A percentile compares a stretch with the other conserved stretches of the same genome.
Evolutionary conservation across 2,888 invertebrate genomes (phyloP).

Genomic region (Ectobius pallidus): DNA sequence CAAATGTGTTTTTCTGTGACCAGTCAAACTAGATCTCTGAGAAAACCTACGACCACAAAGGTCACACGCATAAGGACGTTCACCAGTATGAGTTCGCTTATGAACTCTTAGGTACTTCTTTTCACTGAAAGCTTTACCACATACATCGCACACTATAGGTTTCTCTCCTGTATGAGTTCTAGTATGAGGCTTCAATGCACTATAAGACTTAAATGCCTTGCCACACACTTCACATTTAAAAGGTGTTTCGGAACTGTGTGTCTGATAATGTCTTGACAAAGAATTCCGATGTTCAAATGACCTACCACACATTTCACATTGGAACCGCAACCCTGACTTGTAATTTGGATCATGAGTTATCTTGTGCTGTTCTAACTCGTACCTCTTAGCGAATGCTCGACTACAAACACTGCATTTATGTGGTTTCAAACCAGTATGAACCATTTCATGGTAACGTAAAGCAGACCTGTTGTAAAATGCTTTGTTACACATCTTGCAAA

Average conservation of each 20-base stretch:
- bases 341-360: conserved; percentile 31
- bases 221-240: conserved; percentile 44
- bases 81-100: conserved; percentile 58
- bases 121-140: conserved; percentile 55
- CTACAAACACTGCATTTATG: conserved; percentile 36
- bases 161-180: conserved; percentile 33
- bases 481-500: conserved; percentile 49
- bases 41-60: conserved; percentile 56
- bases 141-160: conserved; percentile 50
- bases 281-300: conserved; percentile 46
- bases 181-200: conserved; percentile 33
- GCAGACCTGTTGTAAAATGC: conserved; percentile 50
- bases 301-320: conserved; percentile 42
- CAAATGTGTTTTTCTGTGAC: neutral
- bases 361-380: conserved; percentile 34
- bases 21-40: neutral
- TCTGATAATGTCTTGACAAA: conserved; percentile 19
- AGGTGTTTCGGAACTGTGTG: conserved; percentile 28
- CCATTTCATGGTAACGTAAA: conserved; percentile 49
- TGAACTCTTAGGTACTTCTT: conserved; percentile 54
- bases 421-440: conserved; percentile 46
- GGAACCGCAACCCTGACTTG: conserved; percentile 31
- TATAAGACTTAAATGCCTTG: conserved; percentile 49
- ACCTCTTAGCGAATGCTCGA: conserved; percentile 27
- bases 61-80: conserved; percentile 48